Conservation (phyloP, 2,888 invertebrate genomes). For the Ochropacha duplaris region DNA sequence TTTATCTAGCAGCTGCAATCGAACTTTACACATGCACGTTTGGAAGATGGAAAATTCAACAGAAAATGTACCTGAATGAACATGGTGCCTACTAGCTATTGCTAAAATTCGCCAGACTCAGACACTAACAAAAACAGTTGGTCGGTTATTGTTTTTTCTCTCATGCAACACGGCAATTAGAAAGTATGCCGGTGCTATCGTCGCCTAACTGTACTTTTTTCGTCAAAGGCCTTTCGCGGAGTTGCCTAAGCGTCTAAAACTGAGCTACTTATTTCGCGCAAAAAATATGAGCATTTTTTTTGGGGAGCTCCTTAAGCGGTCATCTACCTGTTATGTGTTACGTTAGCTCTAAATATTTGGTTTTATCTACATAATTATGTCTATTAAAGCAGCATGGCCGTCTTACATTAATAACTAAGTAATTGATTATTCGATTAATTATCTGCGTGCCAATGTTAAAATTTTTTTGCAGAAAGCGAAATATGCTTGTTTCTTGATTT, state of each 20-base stretch:
- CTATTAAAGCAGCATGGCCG: too few species aligned
- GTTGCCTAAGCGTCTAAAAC: background rate
- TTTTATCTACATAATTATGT: too few species aligned
- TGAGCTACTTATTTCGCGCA: background rate
- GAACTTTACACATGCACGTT: too few species aligned
- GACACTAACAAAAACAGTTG: background rate
- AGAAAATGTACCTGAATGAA: background rate
- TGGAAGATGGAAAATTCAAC: background rate
- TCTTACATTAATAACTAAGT: too few species aligned
- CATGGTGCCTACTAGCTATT: background rate
- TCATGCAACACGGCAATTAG: conserved; percentile 32
- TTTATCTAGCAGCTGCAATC: too few species aligned
- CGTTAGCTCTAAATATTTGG: background rate
- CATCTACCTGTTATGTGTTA: background rate
- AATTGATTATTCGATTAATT: background rate
- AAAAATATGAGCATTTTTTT: background rate
- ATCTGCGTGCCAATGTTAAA: too few species aligned
- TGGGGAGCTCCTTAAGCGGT: background rate
- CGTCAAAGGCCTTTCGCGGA: conserved; percentile 34
- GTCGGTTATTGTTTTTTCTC: conserved; percentile 5
- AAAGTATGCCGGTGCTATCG: conserved; percentile 31
- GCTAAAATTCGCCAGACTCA: background rate
- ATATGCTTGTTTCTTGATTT: too few species aligned
- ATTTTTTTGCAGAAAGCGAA: too few species aligned
- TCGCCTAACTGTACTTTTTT: conserved; percentile 41